These are phyloP conservation scores for Ceyx cyanopectus DNA, from an alignment of 2,113 vertebrate genomes.

Conservation along the genomic window DNA sequence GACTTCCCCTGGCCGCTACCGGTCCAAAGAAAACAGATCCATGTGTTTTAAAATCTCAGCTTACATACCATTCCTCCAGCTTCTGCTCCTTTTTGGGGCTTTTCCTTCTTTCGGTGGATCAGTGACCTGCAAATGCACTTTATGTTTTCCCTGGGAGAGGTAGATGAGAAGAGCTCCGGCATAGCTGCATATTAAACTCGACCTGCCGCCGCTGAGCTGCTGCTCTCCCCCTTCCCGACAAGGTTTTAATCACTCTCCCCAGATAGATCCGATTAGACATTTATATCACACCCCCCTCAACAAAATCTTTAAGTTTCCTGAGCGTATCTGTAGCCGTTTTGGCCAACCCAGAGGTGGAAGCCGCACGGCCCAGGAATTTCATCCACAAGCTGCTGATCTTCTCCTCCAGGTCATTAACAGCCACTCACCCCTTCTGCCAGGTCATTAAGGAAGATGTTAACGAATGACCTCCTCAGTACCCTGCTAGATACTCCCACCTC, in stretches of 20 bases:
- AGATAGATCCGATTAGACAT: not conserved
- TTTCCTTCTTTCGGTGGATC: constrained; percentile 28
- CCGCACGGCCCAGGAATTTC: not conserved
- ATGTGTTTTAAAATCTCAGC: constrained; percentile 25
- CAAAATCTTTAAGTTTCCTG: not conserved
- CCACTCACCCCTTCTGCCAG: not conserved
- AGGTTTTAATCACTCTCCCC: not conserved
- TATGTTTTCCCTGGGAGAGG: constrained; percentile 52
- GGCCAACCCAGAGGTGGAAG: not conserved
- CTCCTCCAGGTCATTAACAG: constrained; percentile 37
- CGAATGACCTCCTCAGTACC: not conserved
- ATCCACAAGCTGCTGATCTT: constrained; percentile 7
- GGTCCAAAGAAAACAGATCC: constrained; percentile 53
- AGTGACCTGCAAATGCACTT: constrained; percentile 60
- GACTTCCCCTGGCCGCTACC: not conserved
- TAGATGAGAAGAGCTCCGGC: constrained; percentile 21
- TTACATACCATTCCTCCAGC: constrained; percentile 52
- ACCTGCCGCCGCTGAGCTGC: not conserved
- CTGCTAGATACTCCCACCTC: not conserved
- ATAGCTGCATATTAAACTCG: constrained; percentile 53
- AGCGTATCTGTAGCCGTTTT: not conserved
- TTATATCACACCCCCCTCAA: accelerated
- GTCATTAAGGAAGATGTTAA: constrained; percentile 5
- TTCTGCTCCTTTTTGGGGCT: constrained; percentile 55
- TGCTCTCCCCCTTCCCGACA: not conserved